A percentile compares a stretch with the other conserved stretches of the same genome.
These are phyloP conservation scores for Macaria notata DNA, from an alignment of 2,888 invertebrate species.

Conservation along the genomic window DNA sequence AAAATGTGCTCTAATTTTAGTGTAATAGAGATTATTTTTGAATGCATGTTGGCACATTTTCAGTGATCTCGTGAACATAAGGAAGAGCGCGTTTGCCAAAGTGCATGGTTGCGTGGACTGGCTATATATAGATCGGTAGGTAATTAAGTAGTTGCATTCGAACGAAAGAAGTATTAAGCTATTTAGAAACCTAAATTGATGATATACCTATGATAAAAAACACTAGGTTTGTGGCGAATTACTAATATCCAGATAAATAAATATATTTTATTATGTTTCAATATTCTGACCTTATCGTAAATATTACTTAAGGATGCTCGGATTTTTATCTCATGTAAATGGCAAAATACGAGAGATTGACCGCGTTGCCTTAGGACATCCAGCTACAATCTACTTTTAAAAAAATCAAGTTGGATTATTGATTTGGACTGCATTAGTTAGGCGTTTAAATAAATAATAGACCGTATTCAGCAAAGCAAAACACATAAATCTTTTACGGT, in stretches of 20 bases:
- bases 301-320: no score
- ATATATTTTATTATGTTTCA: no score
- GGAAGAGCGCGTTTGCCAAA: constrained; percentile 55
- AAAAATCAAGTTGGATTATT: no score
- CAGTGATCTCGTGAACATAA: constrained; percentile 37
- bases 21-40: constrained; percentile 17
- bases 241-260: not conserved
- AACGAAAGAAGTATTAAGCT: not conserved
- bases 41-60: constrained; percentile 8
- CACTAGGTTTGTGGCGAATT: no score
- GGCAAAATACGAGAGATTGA: not conserved
- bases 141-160: constrained; percentile 22
- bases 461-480: constrained; percentile 4
- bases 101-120: constrained; percentile 41
- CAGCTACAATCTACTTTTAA: no score
- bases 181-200: no score
- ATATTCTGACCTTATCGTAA: no score
- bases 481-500: constrained; percentile 11
- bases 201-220: not conserved
- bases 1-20: constrained; percentile 26
- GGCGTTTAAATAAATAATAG: not conserved
- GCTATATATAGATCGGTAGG: constrained; percentile 40
- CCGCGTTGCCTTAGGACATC: not conserved
- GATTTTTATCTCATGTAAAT: constrained; percentile 10
- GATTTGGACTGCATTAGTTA: no score